phyloP scores from a whole-genome alignment of 1,140 invertebrate genomes.

The Caenorhabditis brenneri region DNA sequence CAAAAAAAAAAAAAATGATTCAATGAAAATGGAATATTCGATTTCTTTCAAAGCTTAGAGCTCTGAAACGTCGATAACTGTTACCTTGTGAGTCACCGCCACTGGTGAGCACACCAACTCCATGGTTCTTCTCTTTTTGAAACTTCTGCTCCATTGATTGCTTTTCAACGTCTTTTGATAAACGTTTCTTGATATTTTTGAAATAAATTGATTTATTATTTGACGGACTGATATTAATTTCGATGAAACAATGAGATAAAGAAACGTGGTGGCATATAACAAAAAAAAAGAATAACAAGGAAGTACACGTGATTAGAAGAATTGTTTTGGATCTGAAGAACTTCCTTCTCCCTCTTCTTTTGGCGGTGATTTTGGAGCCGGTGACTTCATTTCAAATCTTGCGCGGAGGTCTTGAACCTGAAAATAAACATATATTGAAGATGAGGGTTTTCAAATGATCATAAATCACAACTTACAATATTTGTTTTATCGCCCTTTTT shows the following conservation, averaged over 20 bases:
- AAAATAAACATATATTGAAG: not conserved
- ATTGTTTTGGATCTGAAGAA: conserved; percentile 3
- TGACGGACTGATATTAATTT: not conserved
- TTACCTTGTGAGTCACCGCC: conserved; percentile 20
- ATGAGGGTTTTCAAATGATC: not conserved
- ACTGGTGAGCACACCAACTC: conserved; percentile 20
- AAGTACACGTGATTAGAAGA: not conserved
- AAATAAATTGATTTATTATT: not conserved
- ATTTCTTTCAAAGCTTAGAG: too few species aligned
- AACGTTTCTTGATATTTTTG: not conserved
- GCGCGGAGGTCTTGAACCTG: conserved; percentile 39
- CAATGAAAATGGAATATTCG: too few species aligned
- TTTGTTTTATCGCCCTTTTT: conserved; percentile 12
- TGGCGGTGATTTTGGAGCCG: conserved; percentile 14
- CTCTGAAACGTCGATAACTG: not conserved
- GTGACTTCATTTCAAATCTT: conserved; percentile 16
- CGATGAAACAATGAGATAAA: not conserved
- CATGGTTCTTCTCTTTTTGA: conserved; percentile 13
- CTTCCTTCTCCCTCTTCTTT: conserved; percentile 30
- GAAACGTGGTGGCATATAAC: not conserved
- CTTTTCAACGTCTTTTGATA: conserved; percentile 1
- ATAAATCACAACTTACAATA: conserved; percentile 2
- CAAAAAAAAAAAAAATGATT: too few species aligned
- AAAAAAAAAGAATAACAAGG: not conserved
- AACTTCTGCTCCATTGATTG: conserved; percentile 33